Conservation (phyloP, 2,888 invertebrate species). For the Ischnura elegans region DNA sequence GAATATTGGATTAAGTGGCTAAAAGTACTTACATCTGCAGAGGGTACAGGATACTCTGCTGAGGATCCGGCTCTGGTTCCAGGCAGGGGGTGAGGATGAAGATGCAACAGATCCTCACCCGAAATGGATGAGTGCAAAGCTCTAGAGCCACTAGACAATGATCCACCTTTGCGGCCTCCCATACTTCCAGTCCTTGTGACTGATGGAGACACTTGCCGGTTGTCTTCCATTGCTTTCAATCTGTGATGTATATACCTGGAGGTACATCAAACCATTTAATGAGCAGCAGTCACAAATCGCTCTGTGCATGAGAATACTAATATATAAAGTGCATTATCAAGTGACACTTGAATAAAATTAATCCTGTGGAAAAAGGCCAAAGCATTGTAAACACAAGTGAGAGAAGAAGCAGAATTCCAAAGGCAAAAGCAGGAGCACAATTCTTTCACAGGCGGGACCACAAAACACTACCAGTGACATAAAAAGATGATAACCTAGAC, state of each 20-base stretch:
- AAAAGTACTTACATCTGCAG: conserved; percentile 18
- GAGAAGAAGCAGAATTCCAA: too few species aligned
- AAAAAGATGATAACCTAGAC: too few species aligned
- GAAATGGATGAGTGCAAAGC: background rate
- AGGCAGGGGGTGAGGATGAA: conserved; percentile 49
- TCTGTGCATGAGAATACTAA: background rate
- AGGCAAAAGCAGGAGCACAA: too few species aligned
- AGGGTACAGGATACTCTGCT: conserved; percentile 4
- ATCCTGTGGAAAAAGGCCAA: too few species aligned
- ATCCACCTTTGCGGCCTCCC: conserved; percentile 29
- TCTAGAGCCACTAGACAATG: background rate
- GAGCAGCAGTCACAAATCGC: background rate
- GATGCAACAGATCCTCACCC: conserved; percentile 46
- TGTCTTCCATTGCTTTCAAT: conserved; percentile 50
- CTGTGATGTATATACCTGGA: conserved; percentile 49
- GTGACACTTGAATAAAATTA: too few species aligned
- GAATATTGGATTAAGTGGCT: background rate
- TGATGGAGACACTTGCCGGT: conserved; percentile 34
- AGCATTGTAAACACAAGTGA: too few species aligned
- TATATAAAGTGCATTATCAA: too few species aligned
- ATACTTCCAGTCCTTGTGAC: conserved; percentile 50
- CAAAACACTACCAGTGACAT: too few species aligned
- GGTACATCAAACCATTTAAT: background rate
- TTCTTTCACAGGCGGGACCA: too few species aligned
- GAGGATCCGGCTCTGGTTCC: conserved; percentile 37